Conservation (phyloP, 2,888 invertebrate genomes). For the Xestia c-nigrum region DNA sequence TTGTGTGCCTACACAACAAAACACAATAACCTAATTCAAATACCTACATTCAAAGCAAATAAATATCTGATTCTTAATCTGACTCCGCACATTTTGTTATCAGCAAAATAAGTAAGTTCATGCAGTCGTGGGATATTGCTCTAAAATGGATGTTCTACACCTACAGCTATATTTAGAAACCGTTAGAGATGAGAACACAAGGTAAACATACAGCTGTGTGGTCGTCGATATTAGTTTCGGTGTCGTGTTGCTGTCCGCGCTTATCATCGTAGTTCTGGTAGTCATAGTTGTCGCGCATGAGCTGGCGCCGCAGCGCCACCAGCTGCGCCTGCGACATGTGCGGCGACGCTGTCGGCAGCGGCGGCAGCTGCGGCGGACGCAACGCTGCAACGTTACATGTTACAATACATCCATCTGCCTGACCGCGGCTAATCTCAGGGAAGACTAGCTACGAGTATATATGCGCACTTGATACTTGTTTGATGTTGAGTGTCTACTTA, state of each 20-base stretch:
- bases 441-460: not conserved
- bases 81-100: no score
- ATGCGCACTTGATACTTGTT: no score
- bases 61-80: no score
- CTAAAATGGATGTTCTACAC: not conserved
- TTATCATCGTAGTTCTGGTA: conserved; percentile 62
- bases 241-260: not conserved
- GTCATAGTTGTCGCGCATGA: conserved; percentile 79
- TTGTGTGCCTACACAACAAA: no score
- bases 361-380: not conserved
- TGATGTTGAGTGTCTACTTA: no score
- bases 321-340: conserved; percentile 43
- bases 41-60: no score
- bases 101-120: not conserved
- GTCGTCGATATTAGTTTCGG: not conserved
- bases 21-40: no score
- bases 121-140: not conserved
- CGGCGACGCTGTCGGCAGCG: not conserved
- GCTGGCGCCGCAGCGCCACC: conserved; percentile 69
- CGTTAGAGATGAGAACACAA: not conserved
- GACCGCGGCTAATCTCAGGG: not conserved
- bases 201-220: not conserved
- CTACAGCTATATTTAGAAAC: not conserved
- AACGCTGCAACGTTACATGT: conserved; percentile 1
- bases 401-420: not conserved